Evolutionary conservation across 2,113 vertebrate species (phyloP), one percentile per base, ranked within the genome.

Genomic region (Perca fluviatilis): DNA sequence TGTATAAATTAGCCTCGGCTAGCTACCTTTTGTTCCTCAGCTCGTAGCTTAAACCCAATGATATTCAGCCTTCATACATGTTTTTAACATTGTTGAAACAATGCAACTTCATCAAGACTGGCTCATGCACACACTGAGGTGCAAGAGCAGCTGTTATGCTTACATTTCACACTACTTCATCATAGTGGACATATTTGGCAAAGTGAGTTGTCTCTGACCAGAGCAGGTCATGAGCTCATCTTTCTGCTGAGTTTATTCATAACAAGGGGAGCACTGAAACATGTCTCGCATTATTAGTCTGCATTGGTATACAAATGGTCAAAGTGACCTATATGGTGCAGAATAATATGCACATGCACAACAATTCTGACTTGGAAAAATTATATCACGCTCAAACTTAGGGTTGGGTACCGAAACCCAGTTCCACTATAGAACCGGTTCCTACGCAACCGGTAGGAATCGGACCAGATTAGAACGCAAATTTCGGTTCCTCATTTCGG

Each of bases 241-340:
- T 58, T 83, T 3, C 61, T 63, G 72, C n/a, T 2, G 5, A 56
- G 47, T 50, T 27, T 62, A 46, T 61, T 62, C 5, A 23, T 56
- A 18, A 47, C 36, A 82, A 82, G 61, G 56, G 60, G 65, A 70
- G 54, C 53, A 43, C 61, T 63, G 53, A 70, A 68, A 54, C 13
- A 68, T 77, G 25, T 73, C 25, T 40, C 47, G 16, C 8, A 14
- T 33, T 63, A n/a, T 33, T 63, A 66, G 10, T 67, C 10, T 77
- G 40, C 13, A 23, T 33, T 56, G 25, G 14, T 46, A 1, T 16
- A 23, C 18, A 60, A 33, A 23, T 68, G 6, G n/a, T 61, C 4
- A 47, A 13, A 60, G 11, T 58, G 6, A 21, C 49, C 10, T 18
- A 16, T 11, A 3, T 18, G 13, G 8, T 72, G 61, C 51, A 36